A percentile compares a stretch with the other conserved stretches of the same genome.
Evolutionary conservation across 2,797 vertebrate genomes (phyloP).

Genomic region (Lacerta bilineata): DNA sequence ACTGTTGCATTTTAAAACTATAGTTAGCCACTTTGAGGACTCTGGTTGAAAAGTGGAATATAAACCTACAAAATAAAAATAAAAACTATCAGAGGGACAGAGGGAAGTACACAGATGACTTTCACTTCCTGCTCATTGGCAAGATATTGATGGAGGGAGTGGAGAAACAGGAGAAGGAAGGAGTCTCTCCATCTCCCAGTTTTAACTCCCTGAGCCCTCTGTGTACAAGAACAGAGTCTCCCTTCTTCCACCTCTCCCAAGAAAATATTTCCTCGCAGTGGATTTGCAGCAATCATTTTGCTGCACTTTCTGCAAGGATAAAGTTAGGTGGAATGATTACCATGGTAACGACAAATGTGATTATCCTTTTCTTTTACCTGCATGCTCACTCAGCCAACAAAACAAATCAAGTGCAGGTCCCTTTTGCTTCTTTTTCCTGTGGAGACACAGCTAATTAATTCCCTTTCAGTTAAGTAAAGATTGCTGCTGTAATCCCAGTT

Average conservation of each 20-base stretch:
- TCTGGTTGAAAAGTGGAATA: too few relatives aligned
- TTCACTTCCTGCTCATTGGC: not conserved
- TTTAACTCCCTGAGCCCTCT: not conserved
- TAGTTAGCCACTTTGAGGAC: not conserved
- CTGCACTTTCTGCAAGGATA: slow-evolving; percentile 43
- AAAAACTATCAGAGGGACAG: not conserved
- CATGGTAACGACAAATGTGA: slow-evolving; percentile 31
- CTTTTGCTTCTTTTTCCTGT: slow-evolving; percentile 27
- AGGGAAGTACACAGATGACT: not conserved
- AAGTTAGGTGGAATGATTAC: slow-evolving; percentile 45
- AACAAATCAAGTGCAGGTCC: slow-evolving; percentile 15
- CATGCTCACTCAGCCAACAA: slow-evolving; percentile 19
- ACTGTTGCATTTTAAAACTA: too few relatives aligned
- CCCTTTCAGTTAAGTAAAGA: not conserved
- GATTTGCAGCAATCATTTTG: not conserved
- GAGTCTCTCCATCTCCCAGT: not conserved
- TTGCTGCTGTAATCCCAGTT: not conserved
- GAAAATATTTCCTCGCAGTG: not conserved
- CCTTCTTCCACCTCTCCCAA: not conserved
- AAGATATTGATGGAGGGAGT: not conserved
- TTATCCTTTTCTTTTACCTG: slow-evolving; percentile 3
- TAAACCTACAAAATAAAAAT: too few relatives aligned
- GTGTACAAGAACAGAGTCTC: too few relatives aligned
- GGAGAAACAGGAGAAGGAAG: not conserved
- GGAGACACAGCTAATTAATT: slow-evolving; percentile 16